Evolutionary conservation across 2,113 vertebrate species (phyloP).

Genomic region (Erythrocercus mccallii): DNA sequence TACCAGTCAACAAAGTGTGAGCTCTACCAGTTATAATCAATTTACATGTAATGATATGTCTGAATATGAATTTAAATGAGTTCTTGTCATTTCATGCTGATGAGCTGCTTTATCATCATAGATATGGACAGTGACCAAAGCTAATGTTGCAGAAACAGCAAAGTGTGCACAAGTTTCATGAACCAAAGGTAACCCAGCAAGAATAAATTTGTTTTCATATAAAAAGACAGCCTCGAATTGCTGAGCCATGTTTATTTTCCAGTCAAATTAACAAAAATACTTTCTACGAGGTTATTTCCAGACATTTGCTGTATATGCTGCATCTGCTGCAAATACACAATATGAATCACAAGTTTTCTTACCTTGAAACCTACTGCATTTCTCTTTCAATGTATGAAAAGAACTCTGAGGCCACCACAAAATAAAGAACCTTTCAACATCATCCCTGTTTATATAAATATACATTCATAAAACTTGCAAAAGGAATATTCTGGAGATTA

Average conservation of each 20-base stretch:
- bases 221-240: background rate
- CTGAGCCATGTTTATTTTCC: slow-evolving; percentile 45
- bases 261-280: slow-evolving; percentile 27
- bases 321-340: background rate
- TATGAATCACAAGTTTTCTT: background rate
- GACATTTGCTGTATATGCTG: background rate
- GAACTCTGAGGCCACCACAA: background rate
- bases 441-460: background rate
- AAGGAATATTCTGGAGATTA: background rate
- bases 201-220: background rate
- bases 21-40: background rate
- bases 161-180: background rate
- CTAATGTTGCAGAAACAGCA: background rate
- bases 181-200: background rate
- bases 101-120: background rate
- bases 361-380: background rate
- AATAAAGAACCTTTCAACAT: background rate
- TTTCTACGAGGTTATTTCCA: slow-evolving; percentile 1
- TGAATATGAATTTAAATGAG: slow-evolving; percentile 27
- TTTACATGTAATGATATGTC: slow-evolving; percentile 56
- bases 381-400: background rate
- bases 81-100: slow-evolving; percentile 15
- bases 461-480: background rate
- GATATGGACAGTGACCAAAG: background rate
- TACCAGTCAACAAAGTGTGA: background rate